Base-by-base conservation (phyloP, 1,140 invertebrate genomes). In the Helicoverpa armigera region DNA sequence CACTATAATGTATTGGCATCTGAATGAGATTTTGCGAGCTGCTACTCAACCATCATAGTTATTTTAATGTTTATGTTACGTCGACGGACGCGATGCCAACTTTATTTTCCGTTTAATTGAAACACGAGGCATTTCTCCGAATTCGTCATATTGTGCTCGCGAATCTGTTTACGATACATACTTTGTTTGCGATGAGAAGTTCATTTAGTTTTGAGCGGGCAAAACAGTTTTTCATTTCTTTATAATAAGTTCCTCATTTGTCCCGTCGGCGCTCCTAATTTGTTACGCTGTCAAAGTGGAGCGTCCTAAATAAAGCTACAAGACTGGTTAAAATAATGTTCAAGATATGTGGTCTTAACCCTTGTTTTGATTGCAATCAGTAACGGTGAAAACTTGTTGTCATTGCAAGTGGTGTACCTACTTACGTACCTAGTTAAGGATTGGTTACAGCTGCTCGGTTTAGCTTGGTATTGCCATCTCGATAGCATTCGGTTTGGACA, bases 91-190 rank as follows among this genome's bases (percentile, higher is more conserved):
- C 83, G 78, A 83, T 88, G 85, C 85, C 85, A 88, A 86, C 82
- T 86, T 86, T 86, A 86, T 86, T 88, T 88, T 88, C 85, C 84
- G 81, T 85, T 88, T 88, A 88, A 88, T 88, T 86, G 87, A 88
- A 88, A 86, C 85, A 88, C 85, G 87, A 85, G 83, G 85, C 87
- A 82, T 84, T 86, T 88, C 84, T 83, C 81, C 60, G 87, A 82
- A 88, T 86, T 76, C 87, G 83, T 87, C 87, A 84, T 88, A 84
- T 83, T 83, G 83, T 83, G 79, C 80, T 54, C 63, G 80, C 80
- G 82, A 86, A 81, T 82, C 79, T 85, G 85, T 88, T 85, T 88
- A 86, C 81, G 81, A 82, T 73, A 48, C 54, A 51, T 83, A 83
- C 79, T 86, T 87, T 84, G 85, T 84, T 75, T 77, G 80, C 81